Conservation (phyloP, 2,888 invertebrate genomes). For the Labia minor region DNA sequence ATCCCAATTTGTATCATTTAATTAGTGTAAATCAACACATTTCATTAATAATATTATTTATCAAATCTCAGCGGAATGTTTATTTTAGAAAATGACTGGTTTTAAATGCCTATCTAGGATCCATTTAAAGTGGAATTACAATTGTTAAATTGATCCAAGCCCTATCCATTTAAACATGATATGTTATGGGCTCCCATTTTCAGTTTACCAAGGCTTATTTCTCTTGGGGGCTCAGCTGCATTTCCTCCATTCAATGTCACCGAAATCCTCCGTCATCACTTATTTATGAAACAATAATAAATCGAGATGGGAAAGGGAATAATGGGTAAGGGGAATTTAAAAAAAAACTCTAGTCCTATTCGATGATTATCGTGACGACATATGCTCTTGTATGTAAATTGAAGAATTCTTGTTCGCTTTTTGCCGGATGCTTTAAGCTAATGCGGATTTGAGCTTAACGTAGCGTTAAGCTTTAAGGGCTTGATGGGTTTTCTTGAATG, state of each 20-base stretch:
- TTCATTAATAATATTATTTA: too few species aligned
- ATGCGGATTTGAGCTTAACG: conserved; percentile 8
- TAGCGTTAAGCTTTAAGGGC: conserved; percentile 5
- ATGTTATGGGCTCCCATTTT: neutral
- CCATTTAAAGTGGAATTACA: neutral
- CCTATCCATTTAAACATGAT: conserved; percentile 1
- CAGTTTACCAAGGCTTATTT: neutral
- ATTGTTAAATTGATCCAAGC: neutral
- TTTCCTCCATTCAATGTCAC: neutral
- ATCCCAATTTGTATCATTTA: too few species aligned
- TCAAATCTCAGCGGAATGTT: too few species aligned
- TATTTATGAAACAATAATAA: neutral
- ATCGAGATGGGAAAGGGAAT: neutral
- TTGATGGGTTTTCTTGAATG: conserved; percentile 4
- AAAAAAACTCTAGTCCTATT: too few species aligned
- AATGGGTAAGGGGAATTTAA: neutral
- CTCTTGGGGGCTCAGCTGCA: neutral
- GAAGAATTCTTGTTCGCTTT: neutral
- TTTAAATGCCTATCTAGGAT: neutral
- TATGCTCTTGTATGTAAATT: neutral
- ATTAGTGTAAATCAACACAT: too few species aligned
- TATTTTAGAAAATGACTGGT: too few species aligned
- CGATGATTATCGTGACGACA: neutral
- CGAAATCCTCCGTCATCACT: neutral
- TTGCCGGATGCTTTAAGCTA: conserved; percentile 7